Conservation (phyloP, 2,797 vertebrate species). For the Mus spretus region DNA sequence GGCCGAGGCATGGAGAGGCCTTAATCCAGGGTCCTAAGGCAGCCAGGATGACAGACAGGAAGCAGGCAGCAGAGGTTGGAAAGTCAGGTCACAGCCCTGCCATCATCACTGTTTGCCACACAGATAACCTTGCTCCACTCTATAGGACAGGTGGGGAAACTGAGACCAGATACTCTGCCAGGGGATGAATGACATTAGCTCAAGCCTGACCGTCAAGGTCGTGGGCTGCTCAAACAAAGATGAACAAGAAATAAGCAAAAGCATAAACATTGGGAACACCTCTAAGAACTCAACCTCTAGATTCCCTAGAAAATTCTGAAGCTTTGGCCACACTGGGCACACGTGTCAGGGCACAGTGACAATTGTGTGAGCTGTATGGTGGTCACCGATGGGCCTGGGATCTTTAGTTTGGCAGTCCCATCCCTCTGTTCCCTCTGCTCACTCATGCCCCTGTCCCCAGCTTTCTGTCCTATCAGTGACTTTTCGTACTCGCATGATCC, state of each 20-base stretch:
- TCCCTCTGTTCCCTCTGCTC: not conserved
- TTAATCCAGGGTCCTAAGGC: not conserved
- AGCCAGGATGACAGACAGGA: no score
- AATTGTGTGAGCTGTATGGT: not conserved
- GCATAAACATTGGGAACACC: not conserved
- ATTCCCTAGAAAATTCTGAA: not conserved
- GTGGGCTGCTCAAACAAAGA: not conserved
- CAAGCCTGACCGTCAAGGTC: not conserved
- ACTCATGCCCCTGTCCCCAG: not conserved
- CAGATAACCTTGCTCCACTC: not conserved
- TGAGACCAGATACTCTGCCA: not conserved
- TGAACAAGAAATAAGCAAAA: not conserved
- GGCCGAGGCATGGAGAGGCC: not conserved
- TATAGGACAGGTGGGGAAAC: not conserved
- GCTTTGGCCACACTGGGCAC: not conserved
- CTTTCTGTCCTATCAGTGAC: not conserved
- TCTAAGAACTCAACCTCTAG: not conserved
- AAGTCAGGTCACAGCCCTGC: not conserved
- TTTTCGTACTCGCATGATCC: not conserved
- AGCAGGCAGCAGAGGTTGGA: not conserved
- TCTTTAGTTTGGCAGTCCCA: no score
- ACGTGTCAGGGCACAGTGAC: accelerated
- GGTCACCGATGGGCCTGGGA: not conserved
- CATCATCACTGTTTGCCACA: accelerated
- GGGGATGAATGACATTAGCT: no score